Base-by-base conservation (phyloP, 2,888 invertebrate species). In the Clepsis dumicolana region DNA sequence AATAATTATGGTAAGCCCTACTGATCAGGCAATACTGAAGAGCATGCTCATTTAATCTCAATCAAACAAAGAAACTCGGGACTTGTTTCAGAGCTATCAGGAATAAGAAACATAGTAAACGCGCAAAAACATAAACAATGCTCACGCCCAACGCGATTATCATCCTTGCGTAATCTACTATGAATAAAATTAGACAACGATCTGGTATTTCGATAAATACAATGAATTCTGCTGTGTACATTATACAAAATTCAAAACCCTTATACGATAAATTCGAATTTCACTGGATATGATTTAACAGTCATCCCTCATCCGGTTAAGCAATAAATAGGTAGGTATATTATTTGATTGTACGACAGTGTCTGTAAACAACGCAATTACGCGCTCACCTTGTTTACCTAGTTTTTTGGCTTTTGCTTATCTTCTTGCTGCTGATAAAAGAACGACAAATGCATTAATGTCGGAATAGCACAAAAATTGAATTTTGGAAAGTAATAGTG, bases 281-380 rank as follows among this genome's bases (percentile, higher is more conserved):
- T n/a, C 10, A 25, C 25, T n/a, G 52, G 24, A 24, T 54, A 18
- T 4, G 27, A 53, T 57, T 8, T 38, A 14, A 10, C 16, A 59
- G 59, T 25, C 41, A 2, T 41, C 25, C 48, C 41, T 25, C 41
- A 2, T 41, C 25, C 48, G 54, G 44, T 29, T 41, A 18, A 57
- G 4, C 32, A 32, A 54, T 50, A 16, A 57, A 54, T 56, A 63
- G 41, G 21, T 60, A 63, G 41, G 21, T 60, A 38, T 21, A 63
- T 18, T 41, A 57, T 16, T 59, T 48, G 27, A 38, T 64, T 61
- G 56, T 59, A 57, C 32, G 48, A 41, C 41, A 21, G 24, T 80
- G 88, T 89, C 90, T 89, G 90, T 88, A 91, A 90, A 91, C 91
- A 90, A 90, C 88, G 90, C 86, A 91, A 88, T 90, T 86, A 82